Evolutionary conservation across 1,140 invertebrate genomes (phyloP), one percentile per base, ranked within the genome.

Genomic region (Ips typographus): DNA sequence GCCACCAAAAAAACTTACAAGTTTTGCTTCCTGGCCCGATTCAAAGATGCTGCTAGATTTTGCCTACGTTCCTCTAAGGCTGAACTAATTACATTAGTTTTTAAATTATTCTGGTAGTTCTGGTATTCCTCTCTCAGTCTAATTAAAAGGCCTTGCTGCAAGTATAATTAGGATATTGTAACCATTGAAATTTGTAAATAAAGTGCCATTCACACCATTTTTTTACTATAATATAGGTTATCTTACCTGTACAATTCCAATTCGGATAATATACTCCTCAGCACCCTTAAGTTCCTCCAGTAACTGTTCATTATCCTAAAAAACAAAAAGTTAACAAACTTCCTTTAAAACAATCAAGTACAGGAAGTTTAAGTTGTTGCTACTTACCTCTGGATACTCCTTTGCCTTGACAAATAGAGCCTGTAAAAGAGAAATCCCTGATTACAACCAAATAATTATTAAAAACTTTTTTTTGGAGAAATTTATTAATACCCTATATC

Each of bases 301-400:
- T 1, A 85, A 69, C 51, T 81, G 77, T 68, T 74, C 58, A 67
- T 77, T 73, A 5, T 40, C 51, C 74, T 76, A 38, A 53, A 65
- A 66, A n/a, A 56, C 22, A 56, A 38, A 37, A 7, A 56, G 37
- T 7, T 3, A 38, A 56, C n/a, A 56, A 40, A 37, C 7, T 39
- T 4, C 7, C 37, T 56, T 56, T 22, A 7, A 56, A 37, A 36
- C 37, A 36, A 36, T 6, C 6, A 22, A 22, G 44, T 49, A 49
- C 44, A 6, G 7, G 44, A 49, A 22, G 44, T 49, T 49, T 63
- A 42, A 56, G 66, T 49, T 49, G 8, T 37, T 49, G 40, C 7
- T 69, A 83, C 85, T 84, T 83, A 88, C 86, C 71, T 83, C 84
- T 75, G 86, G 84, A 70, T 87, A 84, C 73, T 86, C 82, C 72